Evolutionary conservation across 2,888 invertebrate species (phyloP).

Genomic region (Philereme transversata): DNA sequence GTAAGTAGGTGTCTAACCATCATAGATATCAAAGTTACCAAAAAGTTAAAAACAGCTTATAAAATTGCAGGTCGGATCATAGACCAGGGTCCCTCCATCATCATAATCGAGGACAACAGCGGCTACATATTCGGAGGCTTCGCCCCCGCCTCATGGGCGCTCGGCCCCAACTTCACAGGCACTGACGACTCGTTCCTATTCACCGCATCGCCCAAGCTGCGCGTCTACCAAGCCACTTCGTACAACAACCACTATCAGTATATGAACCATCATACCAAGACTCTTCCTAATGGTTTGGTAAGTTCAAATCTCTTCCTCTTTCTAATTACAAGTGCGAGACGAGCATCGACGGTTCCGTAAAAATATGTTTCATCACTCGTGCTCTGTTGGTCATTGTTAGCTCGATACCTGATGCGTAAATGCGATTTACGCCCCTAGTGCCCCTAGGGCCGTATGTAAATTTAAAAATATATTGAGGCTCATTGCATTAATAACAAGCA

Average conservation of each 20-base stretch:
- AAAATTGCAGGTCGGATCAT: conserved; percentile 86
- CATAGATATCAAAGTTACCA: no score
- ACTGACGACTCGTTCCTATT: conserved; percentile 92
- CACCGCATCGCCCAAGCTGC: conserved; percentile 91
- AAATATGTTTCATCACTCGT: no score
- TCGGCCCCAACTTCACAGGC: conserved; percentile 91
- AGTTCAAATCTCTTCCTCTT: conserved; percentile 47
- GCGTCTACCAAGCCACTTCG: conserved; percentile 90
- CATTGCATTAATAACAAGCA: no score
- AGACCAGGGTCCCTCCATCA: conserved; percentile 91
- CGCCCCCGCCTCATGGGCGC: conserved; percentile 90
- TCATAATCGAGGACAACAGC: conserved; percentile 92
- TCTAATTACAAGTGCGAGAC: no score
- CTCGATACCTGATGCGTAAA: no score
- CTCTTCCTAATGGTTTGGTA: conserved; percentile 96
- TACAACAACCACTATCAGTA: conserved; percentile 97
- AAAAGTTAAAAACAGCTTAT: no score
- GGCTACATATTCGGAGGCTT: conserved; percentile 96
- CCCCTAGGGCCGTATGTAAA: no score
- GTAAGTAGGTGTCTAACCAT: no score
- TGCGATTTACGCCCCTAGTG: no score
- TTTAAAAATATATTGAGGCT: no score
- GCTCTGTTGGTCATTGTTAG: no score
- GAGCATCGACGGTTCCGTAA: no score
- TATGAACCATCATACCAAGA: conserved; percentile 95